A percentile compares a stretch with the other conserved stretches of the same genome.
phyloP scores from a whole-genome alignment of 2,113 vertebrate species.

The Mionectes macconnelli region DNA sequence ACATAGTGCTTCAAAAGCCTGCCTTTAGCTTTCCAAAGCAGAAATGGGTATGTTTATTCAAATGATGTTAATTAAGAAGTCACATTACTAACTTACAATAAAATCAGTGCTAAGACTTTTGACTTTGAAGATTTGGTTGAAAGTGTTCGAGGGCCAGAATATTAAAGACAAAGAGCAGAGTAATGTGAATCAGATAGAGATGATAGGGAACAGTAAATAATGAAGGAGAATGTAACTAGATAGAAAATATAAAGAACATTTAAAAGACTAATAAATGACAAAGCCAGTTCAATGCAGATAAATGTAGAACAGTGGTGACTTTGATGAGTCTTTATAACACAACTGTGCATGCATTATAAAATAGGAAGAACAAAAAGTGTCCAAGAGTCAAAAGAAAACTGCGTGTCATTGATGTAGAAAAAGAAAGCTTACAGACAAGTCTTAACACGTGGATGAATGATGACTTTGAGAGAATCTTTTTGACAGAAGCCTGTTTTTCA shows the following conservation, averaged over 20 bases:
- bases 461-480: conserved; percentile 45
- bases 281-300: conserved; percentile 55
- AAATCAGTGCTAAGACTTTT: neutral
- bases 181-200: neutral
- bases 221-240: conserved; percentile 33
- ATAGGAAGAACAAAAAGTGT: conserved; percentile 38
- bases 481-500: conserved; percentile 36
- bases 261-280: conserved; percentile 66
- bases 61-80: neutral
- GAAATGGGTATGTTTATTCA: neutral
- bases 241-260: conserved; percentile 42
- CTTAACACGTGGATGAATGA: conserved; percentile 32
- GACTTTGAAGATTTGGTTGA: conserved; percentile 28
- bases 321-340: conserved; percentile 65
- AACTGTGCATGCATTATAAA: conserved; percentile 54
- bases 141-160: neutral
- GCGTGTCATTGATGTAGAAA: conserved; percentile 31
- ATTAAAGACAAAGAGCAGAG: conserved; percentile 15
- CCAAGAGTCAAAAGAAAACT: conserved; percentile 37
- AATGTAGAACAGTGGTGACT: conserved; percentile 56
- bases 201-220: conserved; percentile 41
- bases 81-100: neutral
- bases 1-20: neutral
- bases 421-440: neutral
- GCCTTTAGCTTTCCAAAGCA: neutral